Base-by-base conservation (phyloP, 2,113 vertebrate species). In the Coryphaenoides rupestris region DNA sequence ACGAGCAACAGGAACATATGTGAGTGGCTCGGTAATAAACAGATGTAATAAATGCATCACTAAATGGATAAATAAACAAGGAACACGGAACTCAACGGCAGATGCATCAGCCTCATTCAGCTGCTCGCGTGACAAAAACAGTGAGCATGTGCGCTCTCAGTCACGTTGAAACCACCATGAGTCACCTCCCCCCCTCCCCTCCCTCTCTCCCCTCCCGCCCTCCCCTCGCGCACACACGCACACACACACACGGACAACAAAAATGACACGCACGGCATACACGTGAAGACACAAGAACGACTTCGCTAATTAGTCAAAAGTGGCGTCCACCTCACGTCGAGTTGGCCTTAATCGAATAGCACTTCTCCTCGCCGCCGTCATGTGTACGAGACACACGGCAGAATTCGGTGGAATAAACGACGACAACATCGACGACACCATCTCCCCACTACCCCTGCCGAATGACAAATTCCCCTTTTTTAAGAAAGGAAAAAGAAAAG, bases 251-350 rank as follows among this genome's bases (percentile, higher is more conserved):
- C 70, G 75, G 62, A 66, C 77, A 73, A 72, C 79, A 83, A 86
- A 76, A 84, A 86, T 62, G 65, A 70, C 69, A 67, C 17, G 45
- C n/a, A n/a, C n/a, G n/a, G n/a, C n/a, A n/a, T n/a, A n/a, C n/a
- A n/a, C n/a, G n/a, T n/a, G n/a, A n/a, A n/a, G 68, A 71, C 78
- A 76, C 72, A 64, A 73, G 10, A 33, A 40, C 9, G 13, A 81
- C 60, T 67, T 56, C 64, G 65, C 79, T 78, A 75, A 86, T 84
- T 76, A 76, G 63, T 77, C 33, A 75, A 79, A 82, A 86, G 80
- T 74, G 81, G 83, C 78, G 73, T 69, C 74, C 45, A 74, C 79
- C 72, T 79, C 81, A 76, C 63, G 76, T 63, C 66, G 63, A 47
- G 65, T 9, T 3, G 68, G 68, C 69, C 73, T 73, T 79, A 76